A percentile compares a stretch with the other conserved stretches of the same genome.
phyloP scores from a whole-genome alignment of 2,797 vertebrate genomes.

The Alfaro cultratus region DNA sequence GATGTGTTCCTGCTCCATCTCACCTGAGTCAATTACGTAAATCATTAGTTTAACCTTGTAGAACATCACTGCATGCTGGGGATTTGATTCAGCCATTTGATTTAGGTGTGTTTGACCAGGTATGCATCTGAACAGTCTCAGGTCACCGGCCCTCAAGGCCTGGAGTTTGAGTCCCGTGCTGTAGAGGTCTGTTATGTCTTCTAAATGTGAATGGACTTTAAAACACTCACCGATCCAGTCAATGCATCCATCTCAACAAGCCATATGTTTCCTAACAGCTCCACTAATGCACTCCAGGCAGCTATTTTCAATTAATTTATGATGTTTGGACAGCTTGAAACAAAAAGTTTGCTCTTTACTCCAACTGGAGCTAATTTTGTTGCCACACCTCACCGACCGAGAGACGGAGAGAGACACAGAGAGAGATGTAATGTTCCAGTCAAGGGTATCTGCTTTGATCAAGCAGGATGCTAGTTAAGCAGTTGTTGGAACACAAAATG shows the following conservation, averaged over 20 bases:
- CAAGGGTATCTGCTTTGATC: slow-evolving; percentile 37
- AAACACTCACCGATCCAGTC: background rate
- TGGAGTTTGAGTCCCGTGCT: background rate
- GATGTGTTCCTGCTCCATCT: slow-evolving; percentile 1
- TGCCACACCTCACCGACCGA: slow-evolving; percentile 15
- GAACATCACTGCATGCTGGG: background rate
- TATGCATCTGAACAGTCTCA: background rate
- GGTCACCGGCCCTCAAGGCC: background rate
- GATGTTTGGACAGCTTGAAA: slow-evolving; percentile 8
- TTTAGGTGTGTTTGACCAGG: background rate
- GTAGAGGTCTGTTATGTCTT: background rate
- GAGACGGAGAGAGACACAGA: background rate
- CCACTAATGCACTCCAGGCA: background rate
- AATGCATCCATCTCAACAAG: background rate
- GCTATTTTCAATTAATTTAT: slow-evolving; percentile 7
- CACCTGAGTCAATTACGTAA: background rate
- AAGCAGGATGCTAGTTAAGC: slow-evolving; percentile 41
- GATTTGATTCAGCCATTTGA: background rate
- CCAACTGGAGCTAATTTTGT: slow-evolving; percentile 37
- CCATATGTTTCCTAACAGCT: slow-evolving; percentile 6
- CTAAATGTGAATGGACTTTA: background rate
- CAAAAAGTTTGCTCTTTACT: slow-evolving; percentile 16
- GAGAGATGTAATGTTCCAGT: slow-evolving; percentile 36
- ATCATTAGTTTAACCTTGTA: background rate
- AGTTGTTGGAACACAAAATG: slow-evolving; percentile 28